These are phyloP conservation scores for Pantala flavescens DNA, from an alignment of 1,140 invertebrate genomes.

Conservation along the genomic window DNA sequence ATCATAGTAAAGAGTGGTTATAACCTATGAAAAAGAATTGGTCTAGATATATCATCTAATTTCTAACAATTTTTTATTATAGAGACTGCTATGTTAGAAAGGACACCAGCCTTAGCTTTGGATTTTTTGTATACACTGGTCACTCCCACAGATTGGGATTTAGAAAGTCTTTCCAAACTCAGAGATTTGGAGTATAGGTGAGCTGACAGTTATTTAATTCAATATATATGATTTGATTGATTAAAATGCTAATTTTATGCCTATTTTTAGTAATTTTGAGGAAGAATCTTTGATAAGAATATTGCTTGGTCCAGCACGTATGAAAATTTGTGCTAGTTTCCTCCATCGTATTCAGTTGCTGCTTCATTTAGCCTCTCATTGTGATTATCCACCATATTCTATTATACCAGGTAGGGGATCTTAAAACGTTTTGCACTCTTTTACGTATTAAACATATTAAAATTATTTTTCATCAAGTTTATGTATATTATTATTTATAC, in stretches of 20 bases:
- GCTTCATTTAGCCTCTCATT: neutral
- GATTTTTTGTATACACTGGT: neutral
- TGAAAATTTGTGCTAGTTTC: neutral
- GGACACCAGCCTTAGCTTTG: neutral
- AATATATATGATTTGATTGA: neutral
- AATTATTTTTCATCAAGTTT: too few relatives aligned
- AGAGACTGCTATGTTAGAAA: neutral
- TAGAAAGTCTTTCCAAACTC: neutral
- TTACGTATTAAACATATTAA: too few relatives aligned
- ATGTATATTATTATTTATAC: too few relatives aligned
- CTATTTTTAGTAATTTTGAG: neutral
- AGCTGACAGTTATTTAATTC: neutral
- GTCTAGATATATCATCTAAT: neutral
- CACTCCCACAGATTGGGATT: neutral
- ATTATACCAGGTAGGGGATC: too few relatives aligned
- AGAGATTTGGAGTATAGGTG: neutral
- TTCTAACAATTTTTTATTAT: neutral
- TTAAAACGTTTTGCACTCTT: too few relatives aligned
- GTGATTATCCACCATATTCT: neutral
- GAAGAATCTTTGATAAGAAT: neutral
- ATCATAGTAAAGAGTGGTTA: too few relatives aligned
- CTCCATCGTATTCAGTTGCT: neutral
- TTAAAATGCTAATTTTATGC: neutral
- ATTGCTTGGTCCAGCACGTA: neutral
- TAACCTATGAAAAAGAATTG: too few relatives aligned